phyloP scores from a whole-genome alignment of 2,888 invertebrate species.

The Hartigia nigra region DNA sequence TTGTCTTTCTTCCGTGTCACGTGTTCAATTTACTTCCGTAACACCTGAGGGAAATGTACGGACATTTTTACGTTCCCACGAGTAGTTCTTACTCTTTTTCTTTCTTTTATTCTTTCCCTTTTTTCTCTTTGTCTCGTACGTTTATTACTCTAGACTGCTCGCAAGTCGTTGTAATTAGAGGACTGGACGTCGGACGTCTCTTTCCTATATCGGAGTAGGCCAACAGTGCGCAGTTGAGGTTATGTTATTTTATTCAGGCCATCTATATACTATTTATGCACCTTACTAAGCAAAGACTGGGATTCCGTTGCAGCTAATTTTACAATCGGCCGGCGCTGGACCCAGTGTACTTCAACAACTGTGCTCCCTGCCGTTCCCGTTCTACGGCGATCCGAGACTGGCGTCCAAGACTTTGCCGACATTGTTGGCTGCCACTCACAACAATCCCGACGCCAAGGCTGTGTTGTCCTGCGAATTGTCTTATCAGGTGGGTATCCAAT shows the following conservation, averaged over 20 bases:
- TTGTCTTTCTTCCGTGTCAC: neutral
- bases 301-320: constrained; percentile 71
- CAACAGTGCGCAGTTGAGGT: neutral
- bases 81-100: neutral
- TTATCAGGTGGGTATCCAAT: constrained; percentile 67
- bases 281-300: neutral
- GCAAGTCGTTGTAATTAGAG: neutral
- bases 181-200: neutral
- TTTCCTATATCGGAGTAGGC: neutral
- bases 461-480: constrained; percentile 80
- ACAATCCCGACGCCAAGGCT: constrained; percentile 77
- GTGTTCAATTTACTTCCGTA: constrained; percentile 35
- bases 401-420: constrained; percentile 83
- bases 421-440: constrained; percentile 76
- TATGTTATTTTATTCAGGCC: neutral
- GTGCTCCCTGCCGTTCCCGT: constrained; percentile 86
- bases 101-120: neutral
- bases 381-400: constrained; percentile 81
- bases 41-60: constrained; percentile 42
- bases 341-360: constrained; percentile 87
- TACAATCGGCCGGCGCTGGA: constrained; percentile 77
- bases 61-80: constrained; percentile 14
- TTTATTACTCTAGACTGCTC: neutral
- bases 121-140: neutral
- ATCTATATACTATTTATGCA: neutral